These are phyloP conservation scores for Dolichopus griseipennis DNA, from an alignment of 2,888 invertebrate species.

Conservation along the genomic window DNA sequence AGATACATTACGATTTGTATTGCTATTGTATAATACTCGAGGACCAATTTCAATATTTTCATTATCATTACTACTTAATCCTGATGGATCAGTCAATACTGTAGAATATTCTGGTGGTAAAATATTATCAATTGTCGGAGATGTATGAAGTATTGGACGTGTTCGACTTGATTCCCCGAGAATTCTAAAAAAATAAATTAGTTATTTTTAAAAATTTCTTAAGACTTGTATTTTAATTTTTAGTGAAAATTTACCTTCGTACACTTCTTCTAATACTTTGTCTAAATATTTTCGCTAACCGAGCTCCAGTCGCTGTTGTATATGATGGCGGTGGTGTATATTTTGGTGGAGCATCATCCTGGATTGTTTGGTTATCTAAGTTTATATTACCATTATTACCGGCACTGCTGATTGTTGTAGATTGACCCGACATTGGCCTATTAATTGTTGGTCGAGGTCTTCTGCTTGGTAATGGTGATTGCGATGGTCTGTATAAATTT, in stretches of 20 bases:
- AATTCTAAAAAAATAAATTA: constrained; percentile 20
- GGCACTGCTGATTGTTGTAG: constrained; percentile 17
- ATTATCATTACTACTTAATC: constrained; percentile 16
- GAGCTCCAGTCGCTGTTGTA: constrained; percentile 81
- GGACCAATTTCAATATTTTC: constrained; percentile 31
- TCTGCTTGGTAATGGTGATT: constrained; percentile 40
- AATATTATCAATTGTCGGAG: constrained; percentile 15
- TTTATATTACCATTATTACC: background rate
- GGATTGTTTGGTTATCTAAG: constrained; percentile 26
- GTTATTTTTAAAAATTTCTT: background rate
- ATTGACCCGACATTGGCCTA: constrained; percentile 16
- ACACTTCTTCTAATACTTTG: constrained; percentile 73
- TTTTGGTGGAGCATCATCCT: constrained; percentile 78
- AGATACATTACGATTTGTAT: constrained; percentile 30
- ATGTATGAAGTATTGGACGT: constrained; percentile 22
- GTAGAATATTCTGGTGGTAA: constrained; percentile 25
- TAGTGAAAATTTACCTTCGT: constrained; percentile 45
- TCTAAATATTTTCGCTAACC: constrained; percentile 64
- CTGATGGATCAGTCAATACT: constrained; percentile 28
- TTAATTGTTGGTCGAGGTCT: constrained; percentile 24
- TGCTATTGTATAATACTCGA: constrained; percentile 25
- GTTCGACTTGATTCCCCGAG: constrained; percentile 26
- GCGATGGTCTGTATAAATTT: constrained; percentile 68
- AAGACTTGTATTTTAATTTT: background rate
- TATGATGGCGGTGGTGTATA: constrained; percentile 91